Percentiles rank a stretch among this genome's conserved stretches.
These are phyloP conservation scores for Aricia agestis DNA, from an alignment of 1,140 invertebrate genomes.

Conservation along the genomic window DNA sequence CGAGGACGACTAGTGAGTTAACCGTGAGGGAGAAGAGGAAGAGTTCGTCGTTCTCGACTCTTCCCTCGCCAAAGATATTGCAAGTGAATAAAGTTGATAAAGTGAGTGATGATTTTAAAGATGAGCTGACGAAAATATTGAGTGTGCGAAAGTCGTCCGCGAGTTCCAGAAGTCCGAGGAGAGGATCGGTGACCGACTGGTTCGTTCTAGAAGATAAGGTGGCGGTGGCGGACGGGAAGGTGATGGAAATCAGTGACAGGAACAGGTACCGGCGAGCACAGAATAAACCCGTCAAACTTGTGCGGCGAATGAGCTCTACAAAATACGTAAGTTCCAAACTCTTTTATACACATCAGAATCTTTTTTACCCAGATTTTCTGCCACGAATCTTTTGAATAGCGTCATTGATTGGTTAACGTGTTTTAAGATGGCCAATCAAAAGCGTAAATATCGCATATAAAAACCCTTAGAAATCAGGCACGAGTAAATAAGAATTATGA, in stretches of 20 bases:
- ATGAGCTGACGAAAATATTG: constrained; percentile 50
- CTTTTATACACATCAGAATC: constrained; percentile 8
- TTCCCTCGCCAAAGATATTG: constrained; percentile 59
- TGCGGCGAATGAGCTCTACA: constrained; percentile 65
- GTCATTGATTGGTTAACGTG: no score
- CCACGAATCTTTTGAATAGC: no score
- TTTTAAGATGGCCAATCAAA: no score
- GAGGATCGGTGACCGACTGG: constrained; percentile 66
- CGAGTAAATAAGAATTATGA: no score
- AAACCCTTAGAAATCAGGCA: no score
- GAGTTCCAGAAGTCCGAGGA: constrained; percentile 31
- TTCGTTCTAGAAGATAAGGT: constrained; percentile 60
- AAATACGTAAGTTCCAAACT: constrained; percentile 64
- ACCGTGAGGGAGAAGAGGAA: constrained; percentile 45
- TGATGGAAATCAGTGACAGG: constrained; percentile 28
- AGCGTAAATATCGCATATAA: no score
- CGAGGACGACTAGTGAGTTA: constrained; percentile 39
- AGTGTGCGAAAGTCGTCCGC: constrained; percentile 41
- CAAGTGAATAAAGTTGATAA: constrained; percentile 54
- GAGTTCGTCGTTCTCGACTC: constrained; percentile 53
- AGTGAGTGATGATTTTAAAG: constrained; percentile 58
- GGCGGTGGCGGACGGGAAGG: constrained; percentile 17
- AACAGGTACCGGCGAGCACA: constrained; percentile 57
- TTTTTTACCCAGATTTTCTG: no score
- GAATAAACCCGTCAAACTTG: constrained; percentile 55